A percentile compares a stretch with the other conserved stretches of the same genome.
These are phyloP conservation scores for Ophion ellenae DNA, from an alignment of 2,888 invertebrate genomes.

Conservation along the genomic window DNA sequence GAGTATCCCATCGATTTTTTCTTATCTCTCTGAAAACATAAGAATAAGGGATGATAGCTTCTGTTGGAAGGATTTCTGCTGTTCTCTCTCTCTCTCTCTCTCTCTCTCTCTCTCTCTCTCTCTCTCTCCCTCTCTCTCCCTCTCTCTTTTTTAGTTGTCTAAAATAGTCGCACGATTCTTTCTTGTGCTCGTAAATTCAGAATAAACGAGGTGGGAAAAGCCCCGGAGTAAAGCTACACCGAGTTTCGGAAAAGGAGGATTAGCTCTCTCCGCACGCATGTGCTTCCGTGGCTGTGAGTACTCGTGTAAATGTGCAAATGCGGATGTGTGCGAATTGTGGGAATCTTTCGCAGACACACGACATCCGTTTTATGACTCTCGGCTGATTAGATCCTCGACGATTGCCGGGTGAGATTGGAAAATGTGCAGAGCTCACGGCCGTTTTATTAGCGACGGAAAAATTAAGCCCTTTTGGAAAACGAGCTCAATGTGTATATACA, in stretches of 20 bases:
- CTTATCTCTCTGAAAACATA: slow-evolving; percentile 12
- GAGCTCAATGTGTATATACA: not conserved
- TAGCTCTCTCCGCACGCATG: slow-evolving; percentile 23
- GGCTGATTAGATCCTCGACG: slow-evolving; percentile 70
- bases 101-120: not conserved
- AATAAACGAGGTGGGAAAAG: slow-evolving; percentile 61
- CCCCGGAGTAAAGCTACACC: slow-evolving; percentile 31
- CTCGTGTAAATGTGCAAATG: not conserved
- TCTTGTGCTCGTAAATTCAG: slow-evolving; percentile 58
- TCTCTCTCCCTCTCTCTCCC: no score
- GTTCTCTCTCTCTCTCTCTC: not conserved
- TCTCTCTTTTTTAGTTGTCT: slow-evolving; percentile 5
- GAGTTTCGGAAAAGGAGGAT: slow-evolving; percentile 49
- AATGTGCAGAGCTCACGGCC: slow-evolving; percentile 36
- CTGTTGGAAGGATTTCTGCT: slow-evolving; percentile 14
- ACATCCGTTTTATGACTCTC: slow-evolving; percentile 67
- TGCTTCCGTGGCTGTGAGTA: not conserved
- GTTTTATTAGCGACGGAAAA: slow-evolving; percentile 16
- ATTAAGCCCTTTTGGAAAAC: not conserved
- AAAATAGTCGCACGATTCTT: slow-evolving; percentile 42
- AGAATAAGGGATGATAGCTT: slow-evolving; percentile 1
- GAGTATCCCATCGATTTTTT: slow-evolving; percentile 30
- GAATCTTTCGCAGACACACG: slow-evolving; percentile 42
- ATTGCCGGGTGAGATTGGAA: slow-evolving; percentile 67
- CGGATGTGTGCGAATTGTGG: slow-evolving; percentile 34